phyloP scores from a whole-genome alignment of 2,888 invertebrate species.

The Diloba caeruleocephala region DNA sequence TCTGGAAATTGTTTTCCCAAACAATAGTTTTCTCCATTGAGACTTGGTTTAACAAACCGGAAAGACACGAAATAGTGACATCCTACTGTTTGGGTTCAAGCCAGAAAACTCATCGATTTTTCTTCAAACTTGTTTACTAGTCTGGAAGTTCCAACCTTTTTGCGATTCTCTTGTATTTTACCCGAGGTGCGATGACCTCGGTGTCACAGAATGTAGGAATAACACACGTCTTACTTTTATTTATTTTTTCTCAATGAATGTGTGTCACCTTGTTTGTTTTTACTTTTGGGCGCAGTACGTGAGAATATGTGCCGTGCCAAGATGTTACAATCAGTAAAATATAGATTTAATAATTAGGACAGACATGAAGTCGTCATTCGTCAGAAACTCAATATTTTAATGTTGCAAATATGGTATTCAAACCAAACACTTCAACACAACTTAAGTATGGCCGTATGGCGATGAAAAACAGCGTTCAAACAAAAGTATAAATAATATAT shows the following conservation, averaged over 20 bases:
- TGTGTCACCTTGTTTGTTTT: slow-evolving; percentile 33
- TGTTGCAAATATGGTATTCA: too few species aligned
- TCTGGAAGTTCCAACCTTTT: slow-evolving; percentile 58
- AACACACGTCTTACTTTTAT: slow-evolving; percentile 17
- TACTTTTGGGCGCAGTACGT: slow-evolving; percentile 25
- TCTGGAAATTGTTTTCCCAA: background rate
- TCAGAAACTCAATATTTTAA: too few species aligned
- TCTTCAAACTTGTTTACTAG: slow-evolving; percentile 63
- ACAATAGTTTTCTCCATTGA: slow-evolving; percentile 1
- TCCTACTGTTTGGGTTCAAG: slow-evolving; percentile 62
- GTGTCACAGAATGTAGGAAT: slow-evolving; percentile 34
- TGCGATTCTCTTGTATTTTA: slow-evolving; percentile 47
- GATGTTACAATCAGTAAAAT: slow-evolving; percentile 27
- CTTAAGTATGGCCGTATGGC: too few species aligned
- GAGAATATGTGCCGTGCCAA: slow-evolving; percentile 23
- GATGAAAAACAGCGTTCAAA: too few species aligned
- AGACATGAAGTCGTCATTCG: slow-evolving; percentile 3
- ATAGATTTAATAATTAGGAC: slow-evolving; percentile 17
- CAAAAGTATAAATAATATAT: too few species aligned
- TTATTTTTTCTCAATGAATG: slow-evolving; percentile 36
- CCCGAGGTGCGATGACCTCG: slow-evolving; percentile 56
- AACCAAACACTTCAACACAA: too few species aligned
- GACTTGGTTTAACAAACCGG: slow-evolving; percentile 14
- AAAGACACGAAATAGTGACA: slow-evolving; percentile 22
- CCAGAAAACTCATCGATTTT: slow-evolving; percentile 69